A percentile compares a stretch with the other conserved stretches of the same genome.
Conservation (phyloP, 2,888 invertebrate species). For the Punctoribates punctum region DNA sequence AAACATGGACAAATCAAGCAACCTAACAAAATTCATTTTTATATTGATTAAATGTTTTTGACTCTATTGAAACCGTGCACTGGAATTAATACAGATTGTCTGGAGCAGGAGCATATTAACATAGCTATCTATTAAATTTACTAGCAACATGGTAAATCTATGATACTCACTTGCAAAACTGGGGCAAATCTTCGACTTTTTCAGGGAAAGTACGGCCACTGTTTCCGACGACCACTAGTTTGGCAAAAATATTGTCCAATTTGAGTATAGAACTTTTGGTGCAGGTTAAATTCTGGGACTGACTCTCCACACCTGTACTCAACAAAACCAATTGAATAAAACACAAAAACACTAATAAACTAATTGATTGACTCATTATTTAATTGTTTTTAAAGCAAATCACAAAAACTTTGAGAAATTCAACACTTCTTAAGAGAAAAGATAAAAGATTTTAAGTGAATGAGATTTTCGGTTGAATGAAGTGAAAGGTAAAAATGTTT, state of each 20-base stretch:
- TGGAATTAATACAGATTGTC: no score
- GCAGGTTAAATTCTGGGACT: background rate
- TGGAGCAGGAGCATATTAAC: no score
- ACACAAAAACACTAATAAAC: background rate
- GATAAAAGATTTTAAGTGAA: no score
- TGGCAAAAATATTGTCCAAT: background rate
- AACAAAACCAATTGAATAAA: background rate
- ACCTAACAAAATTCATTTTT: no score
- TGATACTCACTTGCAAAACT: conserved; percentile 2
- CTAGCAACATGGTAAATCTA: no score
- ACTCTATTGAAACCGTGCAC: no score
- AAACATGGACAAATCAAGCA: background rate
- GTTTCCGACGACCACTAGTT: background rate
- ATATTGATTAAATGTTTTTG: no score
- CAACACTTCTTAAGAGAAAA: no score
- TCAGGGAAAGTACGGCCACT: background rate
- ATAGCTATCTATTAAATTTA: no score
- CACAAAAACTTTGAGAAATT: no score
- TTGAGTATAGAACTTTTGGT: background rate
- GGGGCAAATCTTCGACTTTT: background rate
- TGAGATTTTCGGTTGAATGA: background rate
- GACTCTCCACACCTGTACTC: background rate
- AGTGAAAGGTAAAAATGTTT: background rate
- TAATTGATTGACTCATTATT: background rate
- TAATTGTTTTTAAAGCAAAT: no score